A percentile compares a stretch with the other conserved stretches of the same genome.
These are phyloP conservation scores for Plectrocnemia conspersa DNA, from an alignment of 1,140 invertebrate genomes.

Conservation along the genomic window DNA sequence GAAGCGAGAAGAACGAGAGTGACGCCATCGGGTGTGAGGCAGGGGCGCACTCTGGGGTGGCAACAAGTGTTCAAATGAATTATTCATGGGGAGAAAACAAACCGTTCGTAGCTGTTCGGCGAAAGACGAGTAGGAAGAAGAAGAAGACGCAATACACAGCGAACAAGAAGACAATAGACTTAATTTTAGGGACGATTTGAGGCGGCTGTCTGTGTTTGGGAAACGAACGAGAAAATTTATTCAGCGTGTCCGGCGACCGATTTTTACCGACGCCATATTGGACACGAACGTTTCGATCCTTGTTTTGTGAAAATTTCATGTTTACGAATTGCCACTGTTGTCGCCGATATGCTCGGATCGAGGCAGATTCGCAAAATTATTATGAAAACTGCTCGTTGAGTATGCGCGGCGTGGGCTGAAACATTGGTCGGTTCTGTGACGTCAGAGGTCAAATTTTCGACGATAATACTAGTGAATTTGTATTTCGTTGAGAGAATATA, in stretches of 20 bases:
- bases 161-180: conserved; percentile 13
- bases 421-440: too few relatives aligned
- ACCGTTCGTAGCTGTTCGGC: conserved; percentile 2
- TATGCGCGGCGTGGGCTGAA: too few relatives aligned
- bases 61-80: conserved; percentile 32
- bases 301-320: too few relatives aligned
- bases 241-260: conserved; percentile 1
- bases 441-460: too few relatives aligned
- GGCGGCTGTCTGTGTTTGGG: background rate
- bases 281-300: too few relatives aligned
- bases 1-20: background rate
- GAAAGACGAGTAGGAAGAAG: background rate
- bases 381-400: too few relatives aligned
- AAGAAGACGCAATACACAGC: conserved; percentile 4
- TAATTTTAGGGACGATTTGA: conserved; percentile 11
- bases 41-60: background rate
- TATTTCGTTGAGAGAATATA: too few relatives aligned
- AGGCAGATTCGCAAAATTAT: too few relatives aligned
- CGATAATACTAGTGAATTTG: too few relatives aligned
- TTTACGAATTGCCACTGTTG: too few relatives aligned
- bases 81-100: conserved; percentile 24
- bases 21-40: background rate
- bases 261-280: too few relatives aligned
- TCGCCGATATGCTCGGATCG: too few relatives aligned
- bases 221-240: background rate